phyloP scores from a whole-genome alignment of 30 jellyfish, hydroid and myxozoan genomes.

The Aurelia coerulea region DNA sequence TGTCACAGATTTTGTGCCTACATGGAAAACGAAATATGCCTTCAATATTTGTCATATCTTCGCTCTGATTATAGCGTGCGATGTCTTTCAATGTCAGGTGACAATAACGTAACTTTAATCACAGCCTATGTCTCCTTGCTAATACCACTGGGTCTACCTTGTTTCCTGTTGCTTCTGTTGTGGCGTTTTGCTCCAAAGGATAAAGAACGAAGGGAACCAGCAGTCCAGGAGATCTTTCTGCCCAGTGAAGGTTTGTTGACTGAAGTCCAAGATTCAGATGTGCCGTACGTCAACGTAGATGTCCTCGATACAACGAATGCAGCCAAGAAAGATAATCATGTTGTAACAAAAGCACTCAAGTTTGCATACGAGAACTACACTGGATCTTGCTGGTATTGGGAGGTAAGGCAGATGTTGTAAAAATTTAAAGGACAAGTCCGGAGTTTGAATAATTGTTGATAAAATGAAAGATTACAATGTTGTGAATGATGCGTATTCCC shows the following conservation, averaged over 20 bases:
- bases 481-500: too few species aligned
- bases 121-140: slow-evolving; percentile 14
- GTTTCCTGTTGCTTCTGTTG: background rate
- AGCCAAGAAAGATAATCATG: background rate
- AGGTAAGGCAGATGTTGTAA: background rate
- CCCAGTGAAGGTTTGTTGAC: background rate
- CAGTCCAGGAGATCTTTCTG: too few species aligned
- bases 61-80: slow-evolving; percentile 48
- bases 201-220: too few species aligned
- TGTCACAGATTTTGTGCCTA: slow-evolving; percentile 39
- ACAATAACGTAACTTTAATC: background rate
- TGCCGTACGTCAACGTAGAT: background rate
- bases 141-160: slow-evolving; percentile 49
- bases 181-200: background rate
- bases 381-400: slow-evolving; percentile 61
- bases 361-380: slow-evolving; percentile 52
- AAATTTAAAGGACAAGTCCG: too few species aligned
- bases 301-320: background rate
- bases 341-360: slow-evolving; percentile 10
- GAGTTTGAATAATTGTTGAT: too few species aligned
- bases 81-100: background rate
- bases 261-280: background rate
- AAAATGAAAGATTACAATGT: too few species aligned
- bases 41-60: slow-evolving; percentile 13
- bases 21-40: slow-evolving; percentile 8